Base-by-base conservation (phyloP, 1,140 invertebrate species). In the Cydia strobilella region DNA sequence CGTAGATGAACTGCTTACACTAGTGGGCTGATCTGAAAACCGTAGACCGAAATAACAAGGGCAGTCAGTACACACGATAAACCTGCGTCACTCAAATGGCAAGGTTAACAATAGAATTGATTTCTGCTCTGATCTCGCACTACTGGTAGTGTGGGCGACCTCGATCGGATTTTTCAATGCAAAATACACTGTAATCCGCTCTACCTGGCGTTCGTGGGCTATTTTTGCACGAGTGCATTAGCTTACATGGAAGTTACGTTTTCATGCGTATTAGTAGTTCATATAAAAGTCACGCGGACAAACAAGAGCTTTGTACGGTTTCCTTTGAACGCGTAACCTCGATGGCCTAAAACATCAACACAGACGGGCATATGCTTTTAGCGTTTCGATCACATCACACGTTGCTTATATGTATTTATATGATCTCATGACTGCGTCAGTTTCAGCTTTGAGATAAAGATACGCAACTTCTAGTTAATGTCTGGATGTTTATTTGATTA, bases 111-210 rank as follows among this genome's bases (percentile, higher is more conserved):
- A 69, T 69, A 69, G 65, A 69, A 69, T 39, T 69, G 65, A 69
- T 69, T 69, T 69, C 31, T 69, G 65, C n/a, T 10, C 35, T 35
- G 65, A 69, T 69, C 65, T 66, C 63, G 15, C 31, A 69, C n/a
- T 35, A 69, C 65, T 3, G n/a, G 65, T 69, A 69, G 42, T 69
- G 65, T 42, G 65, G 65, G 7, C 18, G 65, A 35, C 65, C 65
- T 69, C 65, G 65, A 20, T 69, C n/a, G 65, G 65, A 35, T 66
- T 66, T 69, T 69, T 69, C 65, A 69, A 69, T 69, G 65, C 65
- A 69, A 69, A 39, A 42, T 35, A 69, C 12, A 23, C 20, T 23
- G 54, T 59, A 59, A 23, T 59, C 20, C 18, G 18, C 54, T 59
- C 20, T 23, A 59, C 18, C 20, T 18, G 54, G 54, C 20, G 5